These are phyloP conservation scores for Threskiornis aethiopicus DNA, from an alignment of 2,797 vertebrate genomes.

Conservation along the genomic window DNA sequence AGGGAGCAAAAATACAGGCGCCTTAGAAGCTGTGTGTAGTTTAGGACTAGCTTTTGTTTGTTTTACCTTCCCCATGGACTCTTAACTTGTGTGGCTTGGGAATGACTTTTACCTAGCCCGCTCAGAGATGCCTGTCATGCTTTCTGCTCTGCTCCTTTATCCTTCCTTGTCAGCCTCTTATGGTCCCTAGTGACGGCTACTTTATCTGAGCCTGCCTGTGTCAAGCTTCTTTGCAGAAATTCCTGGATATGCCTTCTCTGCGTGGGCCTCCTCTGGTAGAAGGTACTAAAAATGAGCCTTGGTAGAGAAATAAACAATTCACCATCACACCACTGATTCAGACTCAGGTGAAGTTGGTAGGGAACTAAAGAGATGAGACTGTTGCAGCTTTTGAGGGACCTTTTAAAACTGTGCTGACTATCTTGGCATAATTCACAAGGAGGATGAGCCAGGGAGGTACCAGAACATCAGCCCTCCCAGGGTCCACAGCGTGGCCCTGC, in stretches of 20 bases:
- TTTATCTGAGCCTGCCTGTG: background rate
- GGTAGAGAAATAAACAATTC: background rate
- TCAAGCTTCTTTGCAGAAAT: background rate
- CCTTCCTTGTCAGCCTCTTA: background rate
- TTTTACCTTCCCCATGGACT: background rate
- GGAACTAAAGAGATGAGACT: background rate
- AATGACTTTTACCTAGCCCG: fast-evolving
- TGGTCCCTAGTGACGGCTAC: background rate
- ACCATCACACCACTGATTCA: background rate
- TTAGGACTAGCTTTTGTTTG: background rate
- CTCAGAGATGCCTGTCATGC: background rate
- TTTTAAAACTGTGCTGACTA: background rate
- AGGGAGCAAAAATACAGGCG: background rate
- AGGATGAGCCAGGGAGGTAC: background rate
- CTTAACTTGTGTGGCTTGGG: background rate
- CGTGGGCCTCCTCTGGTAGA: background rate
- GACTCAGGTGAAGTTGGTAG: background rate
- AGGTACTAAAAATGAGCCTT: background rate
- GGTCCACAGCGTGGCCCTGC: background rate
- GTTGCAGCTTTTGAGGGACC: background rate
- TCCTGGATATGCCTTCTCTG: background rate
- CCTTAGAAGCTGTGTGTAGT: background rate
- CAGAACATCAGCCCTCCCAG: background rate
- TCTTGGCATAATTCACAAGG: background rate
- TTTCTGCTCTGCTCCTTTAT: background rate